A percentile compares a stretch with the other conserved stretches of the same genome.
phyloP scores from a whole-genome alignment of 2,113 vertebrate species.

The Crotalus viridis region DNA sequence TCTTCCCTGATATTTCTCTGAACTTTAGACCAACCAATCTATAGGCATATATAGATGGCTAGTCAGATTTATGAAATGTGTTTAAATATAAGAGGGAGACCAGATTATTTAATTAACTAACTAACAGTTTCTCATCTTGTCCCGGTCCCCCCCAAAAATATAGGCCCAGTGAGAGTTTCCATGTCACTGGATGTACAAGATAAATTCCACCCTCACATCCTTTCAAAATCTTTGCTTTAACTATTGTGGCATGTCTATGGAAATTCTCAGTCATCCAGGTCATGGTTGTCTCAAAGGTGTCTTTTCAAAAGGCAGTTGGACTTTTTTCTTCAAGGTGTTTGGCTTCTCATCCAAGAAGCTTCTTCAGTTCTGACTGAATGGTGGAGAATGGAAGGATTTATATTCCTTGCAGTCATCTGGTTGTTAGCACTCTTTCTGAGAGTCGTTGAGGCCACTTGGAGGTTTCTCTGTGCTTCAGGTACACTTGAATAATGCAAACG shows the following conservation, averaged over 20 bases:
- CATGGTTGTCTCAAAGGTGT: background rate
- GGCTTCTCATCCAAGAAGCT: background rate
- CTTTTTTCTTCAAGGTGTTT: background rate
- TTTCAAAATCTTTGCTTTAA: background rate
- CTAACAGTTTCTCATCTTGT: no score
- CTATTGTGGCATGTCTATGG: background rate
- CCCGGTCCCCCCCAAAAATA: background rate
- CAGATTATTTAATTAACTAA: background rate
- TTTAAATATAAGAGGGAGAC: background rate
- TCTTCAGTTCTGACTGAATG: background rate
- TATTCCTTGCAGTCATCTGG: background rate
- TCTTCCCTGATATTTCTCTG: background rate
- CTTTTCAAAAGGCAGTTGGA: background rate
- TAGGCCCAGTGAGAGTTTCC: background rate
- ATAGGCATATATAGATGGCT: background rate
- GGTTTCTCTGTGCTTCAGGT: background rate
- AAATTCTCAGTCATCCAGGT: background rate
- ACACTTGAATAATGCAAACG: background rate
- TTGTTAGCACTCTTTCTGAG: background rate
- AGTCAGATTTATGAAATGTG: background rate
- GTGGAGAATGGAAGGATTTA: background rate
- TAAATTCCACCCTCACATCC: background rate
- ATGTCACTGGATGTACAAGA: background rate
- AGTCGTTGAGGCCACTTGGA: background rate
- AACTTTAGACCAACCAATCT: background rate